A percentile compares a stretch with the other conserved stretches of the same genome.
These are phyloP conservation scores for Eristalis intricaria DNA, from an alignment of 2,888 invertebrate genomes.

Conservation along the genomic window DNA sequence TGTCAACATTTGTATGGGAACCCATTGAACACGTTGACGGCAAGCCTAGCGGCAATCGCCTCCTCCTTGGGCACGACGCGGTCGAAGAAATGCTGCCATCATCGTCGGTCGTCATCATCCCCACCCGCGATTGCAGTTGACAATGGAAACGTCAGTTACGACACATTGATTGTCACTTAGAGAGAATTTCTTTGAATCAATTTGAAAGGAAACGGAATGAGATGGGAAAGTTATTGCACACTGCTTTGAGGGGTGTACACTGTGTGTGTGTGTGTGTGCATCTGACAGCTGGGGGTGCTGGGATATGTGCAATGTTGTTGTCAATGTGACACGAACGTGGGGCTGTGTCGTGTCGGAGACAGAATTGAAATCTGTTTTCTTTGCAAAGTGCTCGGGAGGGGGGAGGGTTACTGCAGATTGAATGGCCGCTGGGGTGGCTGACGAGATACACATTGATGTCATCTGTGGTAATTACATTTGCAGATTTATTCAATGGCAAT, in stretches of 20 bases:
- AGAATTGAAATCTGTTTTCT: background rate
- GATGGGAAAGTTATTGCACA: background rate
- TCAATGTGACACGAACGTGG: background rate
- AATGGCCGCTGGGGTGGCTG: background rate
- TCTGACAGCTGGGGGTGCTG: background rate
- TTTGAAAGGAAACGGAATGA: conserved; percentile 26
- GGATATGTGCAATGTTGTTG: background rate
- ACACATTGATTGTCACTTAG: conserved; percentile 59
- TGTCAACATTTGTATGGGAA: background rate
- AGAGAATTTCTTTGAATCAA: conserved; percentile 46
- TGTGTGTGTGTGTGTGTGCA: background rate
- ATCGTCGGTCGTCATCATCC: background rate
- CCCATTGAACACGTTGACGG: too few relatives aligned
- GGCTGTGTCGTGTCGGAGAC: background rate
- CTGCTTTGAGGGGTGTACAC: background rate
- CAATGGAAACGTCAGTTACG: conserved; percentile 55
- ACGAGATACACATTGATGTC: background rate
- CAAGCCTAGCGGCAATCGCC: background rate
- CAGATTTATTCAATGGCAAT: background rate
- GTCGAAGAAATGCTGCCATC: background rate
- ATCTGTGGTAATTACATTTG: background rate
- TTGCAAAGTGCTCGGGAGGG: background rate
- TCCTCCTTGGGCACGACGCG: too few relatives aligned
- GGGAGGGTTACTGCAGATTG: background rate
- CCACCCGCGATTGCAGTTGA: conserved; percentile 51